A percentile compares a stretch with the other conserved stretches of the same genome.
These are phyloP conservation scores for Episyrphus balteatus DNA, from an alignment of 1,140 invertebrate genomes.

Conservation along the genomic window DNA sequence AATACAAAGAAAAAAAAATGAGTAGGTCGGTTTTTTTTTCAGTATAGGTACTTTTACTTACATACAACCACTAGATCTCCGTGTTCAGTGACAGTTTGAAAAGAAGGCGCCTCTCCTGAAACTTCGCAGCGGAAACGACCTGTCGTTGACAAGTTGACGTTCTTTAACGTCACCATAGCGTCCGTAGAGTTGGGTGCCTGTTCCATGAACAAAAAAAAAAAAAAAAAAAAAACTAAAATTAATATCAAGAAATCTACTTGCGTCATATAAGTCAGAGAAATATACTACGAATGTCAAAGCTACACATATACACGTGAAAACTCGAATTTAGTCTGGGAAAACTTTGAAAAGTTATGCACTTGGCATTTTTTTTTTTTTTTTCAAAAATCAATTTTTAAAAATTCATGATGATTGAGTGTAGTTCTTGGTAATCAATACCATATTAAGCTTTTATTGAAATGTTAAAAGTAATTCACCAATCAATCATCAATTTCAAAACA, in stretches of 20 bases:
- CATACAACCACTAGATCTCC: slow-evolving; percentile 66
- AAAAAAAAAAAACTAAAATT: slow-evolving; percentile 1
- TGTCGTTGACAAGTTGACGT: slow-evolving; percentile 62
- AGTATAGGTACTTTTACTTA: slow-evolving; percentile 42
- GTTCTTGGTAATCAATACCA: no score
- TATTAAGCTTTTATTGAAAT: no score
- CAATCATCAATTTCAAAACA: no score
- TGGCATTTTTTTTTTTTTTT: no score
- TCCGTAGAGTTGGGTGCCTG: slow-evolving; percentile 66
- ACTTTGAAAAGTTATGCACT: no score
- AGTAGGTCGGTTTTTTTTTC: neutral
- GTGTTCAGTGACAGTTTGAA: slow-evolving; percentile 64
- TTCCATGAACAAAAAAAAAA: slow-evolving; percentile 32
- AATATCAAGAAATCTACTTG: neutral
- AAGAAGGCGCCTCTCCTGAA: slow-evolving; percentile 70
- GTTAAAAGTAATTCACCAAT: no score
- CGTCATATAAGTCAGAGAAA: no score
- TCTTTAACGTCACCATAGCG: slow-evolving; percentile 56
- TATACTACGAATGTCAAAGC: no score
- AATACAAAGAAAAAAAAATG: neutral
- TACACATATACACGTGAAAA: no score
- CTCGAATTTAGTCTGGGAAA: no score
- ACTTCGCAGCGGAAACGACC: slow-evolving; percentile 77
- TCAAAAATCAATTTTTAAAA: no score
- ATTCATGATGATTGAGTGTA: no score